Evolutionary conservation across 2,888 invertebrate species (phyloP).

Genomic region (Amphipoea lucens): DNA sequence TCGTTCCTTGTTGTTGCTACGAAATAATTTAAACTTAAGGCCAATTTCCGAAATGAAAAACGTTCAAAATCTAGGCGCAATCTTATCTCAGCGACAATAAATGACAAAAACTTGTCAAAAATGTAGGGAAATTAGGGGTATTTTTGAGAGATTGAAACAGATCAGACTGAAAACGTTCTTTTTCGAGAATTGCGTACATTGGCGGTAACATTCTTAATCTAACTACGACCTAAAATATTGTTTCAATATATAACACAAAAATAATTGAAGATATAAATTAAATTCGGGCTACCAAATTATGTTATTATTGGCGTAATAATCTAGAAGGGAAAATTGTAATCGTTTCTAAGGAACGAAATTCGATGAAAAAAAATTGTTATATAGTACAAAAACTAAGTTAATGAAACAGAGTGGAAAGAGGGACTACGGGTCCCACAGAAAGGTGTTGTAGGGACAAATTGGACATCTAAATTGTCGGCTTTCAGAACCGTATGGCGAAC

Average conservation of each 20-base stretch:
- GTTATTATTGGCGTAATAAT: neutral
- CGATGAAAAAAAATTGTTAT: neutral
- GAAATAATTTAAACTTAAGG: neutral
- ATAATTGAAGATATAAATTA: neutral
- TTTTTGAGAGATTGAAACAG: no score
- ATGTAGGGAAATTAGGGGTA: no score
- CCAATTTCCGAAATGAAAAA: no score
- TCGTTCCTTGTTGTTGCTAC: neutral
- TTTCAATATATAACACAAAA: neutral
- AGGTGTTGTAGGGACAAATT: slow-evolving; percentile 2
- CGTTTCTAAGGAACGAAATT: neutral
- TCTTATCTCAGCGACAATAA: no score
- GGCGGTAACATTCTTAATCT: neutral
- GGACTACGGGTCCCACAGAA: neutral
- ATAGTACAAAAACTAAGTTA: neutral
- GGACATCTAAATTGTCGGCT: slow-evolving; percentile 10
- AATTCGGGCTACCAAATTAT: neutral
- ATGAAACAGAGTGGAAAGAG: neutral
- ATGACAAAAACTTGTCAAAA: no score
- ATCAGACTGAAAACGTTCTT: no score
- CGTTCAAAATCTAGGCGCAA: no score
- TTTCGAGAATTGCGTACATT: neutral
- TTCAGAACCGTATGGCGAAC: slow-evolving; percentile 14
- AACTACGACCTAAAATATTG: neutral
- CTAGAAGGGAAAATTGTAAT: neutral